Base-by-base conservation (phyloP, 2,113 vertebrate species). In the Garra rufa region DNA sequence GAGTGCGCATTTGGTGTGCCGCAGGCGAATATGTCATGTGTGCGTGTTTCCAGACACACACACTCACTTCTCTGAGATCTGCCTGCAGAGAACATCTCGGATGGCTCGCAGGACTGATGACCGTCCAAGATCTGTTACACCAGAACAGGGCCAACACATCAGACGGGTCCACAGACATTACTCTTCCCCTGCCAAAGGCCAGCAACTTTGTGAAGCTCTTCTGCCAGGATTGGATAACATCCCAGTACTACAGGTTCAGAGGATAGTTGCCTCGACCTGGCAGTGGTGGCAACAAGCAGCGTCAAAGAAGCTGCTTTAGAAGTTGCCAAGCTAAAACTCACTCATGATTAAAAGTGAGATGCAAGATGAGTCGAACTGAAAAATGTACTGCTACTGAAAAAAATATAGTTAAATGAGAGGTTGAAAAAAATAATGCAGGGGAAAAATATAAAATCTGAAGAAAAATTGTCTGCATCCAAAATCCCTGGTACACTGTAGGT, bases 271-370 rank as follows among this genome's bases (percentile, higher is more conserved):
- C 14, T 63, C 14, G 26, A 10, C 34, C 76, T 79, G 52, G 52
- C 52, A 57, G 7, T 9, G 52, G 52, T 57, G 52, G 21, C 38
- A 59, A n/a, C 21, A 61, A n/a, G 19, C 34, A 78, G 38, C 24
- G 38, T 43, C 24, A 34, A 59, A 4, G 24, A 63, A 63, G 14
- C 24, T 28, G 28, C 34, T 63, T 63, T 59, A 13, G 59, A 59
- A 77, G 11, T 41, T 57, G 75, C 10, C 28, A 76, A 34, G 50
- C 17, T 41, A 24, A 73, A 46, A 26, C 11, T 26, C 2, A 6
- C 41, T 73, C 6, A 73, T 73, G 69, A 44, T 73, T 73, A 73
- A 73, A 73, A n/a, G n/a, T n/a, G n/a, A n/a, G n/a, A n/a, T n/a
- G n/a, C n/a, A n/a, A n/a, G 44, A 73, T 46, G 6, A 73, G n/a